A percentile compares a stretch with the other conserved stretches of the same genome.
phyloP scores from a whole-genome alignment of 1,140 invertebrate species.

The Sinonovacula constricta region DNA sequence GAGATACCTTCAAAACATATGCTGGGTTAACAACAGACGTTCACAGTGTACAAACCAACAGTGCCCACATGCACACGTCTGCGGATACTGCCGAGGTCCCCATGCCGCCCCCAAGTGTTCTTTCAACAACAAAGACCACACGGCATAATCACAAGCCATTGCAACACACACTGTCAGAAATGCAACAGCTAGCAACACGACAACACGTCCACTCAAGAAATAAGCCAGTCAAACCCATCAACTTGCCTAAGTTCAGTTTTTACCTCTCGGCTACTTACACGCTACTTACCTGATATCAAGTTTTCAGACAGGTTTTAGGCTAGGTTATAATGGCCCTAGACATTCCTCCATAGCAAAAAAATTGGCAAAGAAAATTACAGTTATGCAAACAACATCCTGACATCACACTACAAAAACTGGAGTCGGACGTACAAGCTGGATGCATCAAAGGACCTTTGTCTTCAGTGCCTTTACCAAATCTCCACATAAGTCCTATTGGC shows the following conservation, averaged over 20 bases:
- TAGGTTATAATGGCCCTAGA: neutral
- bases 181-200: neutral
- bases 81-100: no score
- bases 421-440: neutral
- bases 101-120: no score
- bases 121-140: no score
- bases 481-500: constrained; percentile 14
- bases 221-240: constrained; percentile 7
- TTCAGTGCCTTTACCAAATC: neutral
- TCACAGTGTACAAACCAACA: no score
- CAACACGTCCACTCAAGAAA: neutral
- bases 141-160: neutral
- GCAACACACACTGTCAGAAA: neutral
- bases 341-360: neutral
- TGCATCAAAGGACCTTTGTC: constrained; percentile 7
- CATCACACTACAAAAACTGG: neutral
- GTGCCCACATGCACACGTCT: no score
- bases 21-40: neutral
- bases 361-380: no score
- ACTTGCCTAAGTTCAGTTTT: neutral
- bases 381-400: neutral
- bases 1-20: constrained; percentile 19
- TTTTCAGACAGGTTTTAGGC: neutral
- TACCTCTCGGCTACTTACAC: neutral
- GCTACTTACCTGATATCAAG: neutral